Base-by-base conservation (phyloP, 2,113 vertebrate genomes). In the Sceloporus tristichus region DNA sequence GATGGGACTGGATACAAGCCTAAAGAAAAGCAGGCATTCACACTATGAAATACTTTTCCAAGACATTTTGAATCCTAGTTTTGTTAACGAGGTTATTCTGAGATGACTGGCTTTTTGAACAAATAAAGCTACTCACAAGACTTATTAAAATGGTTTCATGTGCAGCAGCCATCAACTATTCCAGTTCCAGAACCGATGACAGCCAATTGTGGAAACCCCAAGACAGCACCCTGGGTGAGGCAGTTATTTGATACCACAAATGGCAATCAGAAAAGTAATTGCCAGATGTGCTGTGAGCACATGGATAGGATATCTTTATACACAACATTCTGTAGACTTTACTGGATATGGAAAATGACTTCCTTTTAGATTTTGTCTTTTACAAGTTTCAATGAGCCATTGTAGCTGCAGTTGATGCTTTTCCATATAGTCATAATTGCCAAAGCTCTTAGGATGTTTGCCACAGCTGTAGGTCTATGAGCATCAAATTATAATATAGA, bases 241-340 rank as follows among this genome's bases (percentile, higher is more conserved):
- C 79, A 79, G 92, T 84, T 86, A 81, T 84, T 78, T 92, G 89
- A 78, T 88, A 92, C 74, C 48, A 92, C 84, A 88, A 90, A 19
- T 85, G 79, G 83, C 88, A 92, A 38, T 93, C 91, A 88, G 88
- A 53, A 89, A 77, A 89, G 38, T 62, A 14, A 62, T 90, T 56
- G 85, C 87, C 87, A 90, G 73, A 93, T 91, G 92, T 93, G 95
- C 94, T 94, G 95, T 96, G 93, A 90, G 86, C 80, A 85, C 75
- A 89, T 76, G 87, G 70, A 65, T 91, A 71, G 85, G 91, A 29
- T 88, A 87, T 74, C 77, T 81, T 93, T 85, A 92, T 90, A 85
- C 87, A 94, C 68, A 79, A 81, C 76, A 56, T 93, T 91, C 90
- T 62, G 87, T 79, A 75, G 91, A 85, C 88, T 89, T 18, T 94